These are phyloP conservation scores for Trachymyrmex cornetzi DNA, from an alignment of 1,140 invertebrate genomes.

Conservation along the genomic window DNA sequence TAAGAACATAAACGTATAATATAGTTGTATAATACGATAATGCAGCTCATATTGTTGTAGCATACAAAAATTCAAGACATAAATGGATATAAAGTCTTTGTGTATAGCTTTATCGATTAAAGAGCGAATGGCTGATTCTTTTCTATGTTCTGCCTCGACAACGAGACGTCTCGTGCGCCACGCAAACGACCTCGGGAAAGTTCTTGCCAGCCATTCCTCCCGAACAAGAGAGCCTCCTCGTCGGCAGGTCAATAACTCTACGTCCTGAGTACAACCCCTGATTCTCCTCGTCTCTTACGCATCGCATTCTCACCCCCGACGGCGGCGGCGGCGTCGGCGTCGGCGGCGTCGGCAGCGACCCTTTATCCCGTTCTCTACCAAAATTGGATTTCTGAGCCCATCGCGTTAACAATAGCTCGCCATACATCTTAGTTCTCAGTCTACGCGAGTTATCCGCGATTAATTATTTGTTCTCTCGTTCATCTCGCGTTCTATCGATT, in stretches of 20 bases:
- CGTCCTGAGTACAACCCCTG: constrained; percentile 29
- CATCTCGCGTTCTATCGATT: constrained; percentile 3
- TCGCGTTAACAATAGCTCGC: constrained; percentile 41
- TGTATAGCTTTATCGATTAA: background rate
- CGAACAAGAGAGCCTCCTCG: constrained; percentile 44
- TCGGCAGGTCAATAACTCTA: constrained; percentile 68
- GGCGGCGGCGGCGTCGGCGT: background rate
- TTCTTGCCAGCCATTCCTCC: constrained; percentile 52
- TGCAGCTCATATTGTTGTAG: background rate
- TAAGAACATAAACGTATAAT: background rate
- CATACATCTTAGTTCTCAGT: constrained; percentile 15
- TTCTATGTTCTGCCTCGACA: constrained; percentile 23
- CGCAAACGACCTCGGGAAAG: constrained; percentile 57
- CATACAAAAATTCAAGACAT: background rate
- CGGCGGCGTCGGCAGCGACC: constrained; percentile 8
- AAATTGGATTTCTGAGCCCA: constrained; percentile 62
- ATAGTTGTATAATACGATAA: background rate
- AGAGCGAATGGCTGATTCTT: background rate
- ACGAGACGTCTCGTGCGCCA: constrained; percentile 37
- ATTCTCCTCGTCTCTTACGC: constrained; percentile 33
- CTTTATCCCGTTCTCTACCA: constrained; percentile 48
- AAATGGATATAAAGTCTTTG: background rate
- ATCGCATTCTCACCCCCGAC: constrained; percentile 23
- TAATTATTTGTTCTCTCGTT: constrained; percentile 36
- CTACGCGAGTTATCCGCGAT: constrained; percentile 8